Evolutionary conservation across 2,888 invertebrate genomes (phyloP), one percentile per base, ranked within the genome.

Genomic region (Nymphalis polychloros): DNA sequence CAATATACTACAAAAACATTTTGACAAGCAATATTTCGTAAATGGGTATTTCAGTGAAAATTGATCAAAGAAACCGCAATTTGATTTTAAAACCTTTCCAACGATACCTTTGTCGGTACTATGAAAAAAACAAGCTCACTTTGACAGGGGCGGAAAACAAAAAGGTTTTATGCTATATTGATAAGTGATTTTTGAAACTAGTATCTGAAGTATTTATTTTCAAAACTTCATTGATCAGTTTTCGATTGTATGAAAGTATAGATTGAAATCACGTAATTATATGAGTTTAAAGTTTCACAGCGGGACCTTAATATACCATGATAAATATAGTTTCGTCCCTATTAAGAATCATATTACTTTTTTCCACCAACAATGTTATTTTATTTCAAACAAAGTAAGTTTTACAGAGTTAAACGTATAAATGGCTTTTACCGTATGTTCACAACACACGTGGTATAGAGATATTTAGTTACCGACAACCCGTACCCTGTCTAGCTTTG

Each of bases 401-500:
- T 57, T 57, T 41, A 57, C 57, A n/a, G 35, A 57, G 57, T 41
- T 57, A 57, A 57, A 57, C 13, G 57, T 57, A 57, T 57, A 57
- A 57, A 57, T 57, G 57, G 57, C 57, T 57, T 57, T 57, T 57
- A 41, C 41, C 35, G 41, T 4, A 41, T 20, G 41, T 13, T 41
- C 57, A 41, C 35, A 57, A 57, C 41, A 57, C 19, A 57, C 57
- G 35, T 57, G 57, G 41, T n/a, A 57, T 57, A 41, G 41, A 57
- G 57, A 57, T 57, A 57, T 57, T 57, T 41, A 57, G 35, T 57
- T 57, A 57, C 57, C 19, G 41, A 57, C 57, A 57, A 41, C 57
- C 57, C 57, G 57, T 57, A 57, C 41, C 57, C 41, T 57, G 57
- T 57, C 57, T 57, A 57, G 41, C 57, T 57, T 57, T 57, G 57